Percentiles rank a stretch among this genome's conserved stretches.
phyloP scores from a whole-genome alignment of 2,888 invertebrate genomes.

The Dryomyza anilis region DNA sequence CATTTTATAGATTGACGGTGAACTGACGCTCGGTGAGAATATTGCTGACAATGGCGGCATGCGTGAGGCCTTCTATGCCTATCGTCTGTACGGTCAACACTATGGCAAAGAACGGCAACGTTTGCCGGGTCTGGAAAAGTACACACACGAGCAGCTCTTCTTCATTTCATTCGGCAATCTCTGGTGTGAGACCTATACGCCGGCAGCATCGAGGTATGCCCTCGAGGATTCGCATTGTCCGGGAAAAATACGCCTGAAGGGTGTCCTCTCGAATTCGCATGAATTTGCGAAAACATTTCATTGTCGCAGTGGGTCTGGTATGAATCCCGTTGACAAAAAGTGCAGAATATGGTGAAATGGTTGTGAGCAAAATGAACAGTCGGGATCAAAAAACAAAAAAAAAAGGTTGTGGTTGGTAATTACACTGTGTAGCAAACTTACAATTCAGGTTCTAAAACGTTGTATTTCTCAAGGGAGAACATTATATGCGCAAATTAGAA shows the following conservation, averaged over 20 bases:
- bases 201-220: conserved; percentile 68
- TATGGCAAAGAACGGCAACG: conserved; percentile 67
- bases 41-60: conserved; percentile 85
- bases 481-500: no score
- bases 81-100: conserved; percentile 66
- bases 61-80: conserved; percentile 73
- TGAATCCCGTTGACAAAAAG: conserved; percentile 64
- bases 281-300: conserved; percentile 73
- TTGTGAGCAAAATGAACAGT: no score
- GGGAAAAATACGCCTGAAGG: conserved; percentile 70
- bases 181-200: conserved; percentile 82
- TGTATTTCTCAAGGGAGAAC: no score
- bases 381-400: no score
- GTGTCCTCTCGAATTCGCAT: conserved; percentile 73
- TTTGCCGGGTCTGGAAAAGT: conserved; percentile 76
- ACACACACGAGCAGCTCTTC: conserved; percentile 75
- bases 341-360: conserved; percentile 64
- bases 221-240: conserved; percentile 78
- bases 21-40: conserved; percentile 78
- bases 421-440: no score
- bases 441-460: no score
- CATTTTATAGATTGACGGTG: conserved; percentile 72
- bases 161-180: conserved; percentile 83
- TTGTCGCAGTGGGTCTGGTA: conserved; percentile 63
- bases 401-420: no score